Percentiles rank a stretch among this genome's conserved stretches.
Evolutionary conservation across 2,797 vertebrate species (phyloP).

Genomic region (Oryzias sinensis): DNA sequence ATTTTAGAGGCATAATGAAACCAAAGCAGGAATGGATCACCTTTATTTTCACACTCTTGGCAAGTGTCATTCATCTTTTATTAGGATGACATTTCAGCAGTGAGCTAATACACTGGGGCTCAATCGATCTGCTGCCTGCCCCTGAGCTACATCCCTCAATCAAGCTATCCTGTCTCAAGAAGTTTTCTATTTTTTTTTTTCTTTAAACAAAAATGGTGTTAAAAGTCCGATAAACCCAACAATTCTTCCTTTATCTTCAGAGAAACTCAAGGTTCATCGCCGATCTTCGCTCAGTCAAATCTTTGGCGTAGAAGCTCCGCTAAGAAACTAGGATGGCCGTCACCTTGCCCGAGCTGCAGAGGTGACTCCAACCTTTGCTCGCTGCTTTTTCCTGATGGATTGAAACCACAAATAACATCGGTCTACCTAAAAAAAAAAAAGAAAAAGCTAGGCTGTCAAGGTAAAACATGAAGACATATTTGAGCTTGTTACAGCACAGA

Average conservation of each 20-base stretch:
- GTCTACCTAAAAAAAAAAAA: slow-evolving; percentile 36
- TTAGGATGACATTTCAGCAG: slow-evolving; percentile 47
- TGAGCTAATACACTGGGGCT: slow-evolving; percentile 34
- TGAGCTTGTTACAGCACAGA: too few species aligned
- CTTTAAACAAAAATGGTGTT: slow-evolving; percentile 21
- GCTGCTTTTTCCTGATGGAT: slow-evolving; percentile 32
- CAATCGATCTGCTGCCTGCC: slow-evolving; percentile 51
- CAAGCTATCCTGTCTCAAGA: slow-evolving; percentile 54
- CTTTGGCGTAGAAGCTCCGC: slow-evolving; percentile 34
- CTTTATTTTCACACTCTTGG: slow-evolving; percentile 21
- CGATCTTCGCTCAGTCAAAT: slow-evolving; percentile 21
- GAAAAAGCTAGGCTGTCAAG: too few species aligned
- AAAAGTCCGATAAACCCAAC: too few species aligned
- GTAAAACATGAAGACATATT: too few species aligned
- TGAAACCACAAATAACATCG: slow-evolving; percentile 23
- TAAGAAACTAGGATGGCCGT: slow-evolving; percentile 61
- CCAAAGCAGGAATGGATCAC: slow-evolving; percentile 14
- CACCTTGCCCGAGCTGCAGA: slow-evolving; percentile 61
- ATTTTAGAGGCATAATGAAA: slow-evolving; percentile 1
- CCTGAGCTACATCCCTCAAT: slow-evolving; percentile 52
- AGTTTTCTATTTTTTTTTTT: slow-evolving; percentile 27
- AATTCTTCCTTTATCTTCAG: too few species aligned
- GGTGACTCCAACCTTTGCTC: slow-evolving; percentile 40
- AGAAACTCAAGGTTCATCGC: not conserved
- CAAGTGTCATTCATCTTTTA: slow-evolving; percentile 50